phyloP scores from a whole-genome alignment of 2,797 vertebrate species.

The Eleutherodactylus coqui region DNA sequence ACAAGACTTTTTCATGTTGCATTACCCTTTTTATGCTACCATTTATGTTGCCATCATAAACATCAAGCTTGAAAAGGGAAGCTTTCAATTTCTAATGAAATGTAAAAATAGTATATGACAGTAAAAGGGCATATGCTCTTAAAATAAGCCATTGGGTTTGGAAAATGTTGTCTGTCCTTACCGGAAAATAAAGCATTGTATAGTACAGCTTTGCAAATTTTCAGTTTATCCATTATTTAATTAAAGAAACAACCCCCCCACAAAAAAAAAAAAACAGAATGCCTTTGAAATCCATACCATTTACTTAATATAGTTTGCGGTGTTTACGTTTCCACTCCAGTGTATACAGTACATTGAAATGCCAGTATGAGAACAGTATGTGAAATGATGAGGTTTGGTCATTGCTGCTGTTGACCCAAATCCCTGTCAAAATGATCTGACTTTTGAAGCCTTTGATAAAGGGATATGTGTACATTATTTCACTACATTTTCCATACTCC shows the following conservation, averaged over 20 bases:
- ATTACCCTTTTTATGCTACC: background rate
- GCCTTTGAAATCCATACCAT: slow-evolving; percentile 6
- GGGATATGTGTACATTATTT: slow-evolving; percentile 26
- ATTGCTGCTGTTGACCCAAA: slow-evolving; percentile 24
- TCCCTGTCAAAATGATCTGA: slow-evolving; percentile 15
- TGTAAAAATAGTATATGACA: background rate
- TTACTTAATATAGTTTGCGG: slow-evolving; percentile 5
- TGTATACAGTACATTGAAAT: slow-evolving; percentile 49
- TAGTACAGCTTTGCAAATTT: background rate
- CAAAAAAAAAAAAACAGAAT: background rate
- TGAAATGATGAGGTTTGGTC: slow-evolving; percentile 24
- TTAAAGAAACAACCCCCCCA: background rate
- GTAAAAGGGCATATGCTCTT: no score
- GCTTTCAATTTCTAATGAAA: background rate
- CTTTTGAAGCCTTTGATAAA: slow-evolving; percentile 42
- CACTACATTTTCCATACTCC: slow-evolving; percentile 43
- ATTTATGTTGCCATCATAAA: background rate
- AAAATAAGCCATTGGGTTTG: background rate
- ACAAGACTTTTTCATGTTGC: background rate
- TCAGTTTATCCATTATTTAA: background rate
- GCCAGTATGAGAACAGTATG: slow-evolving; percentile 38
- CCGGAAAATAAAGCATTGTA: background rate
- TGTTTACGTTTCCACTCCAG: slow-evolving; percentile 25
- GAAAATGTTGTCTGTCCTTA: background rate
- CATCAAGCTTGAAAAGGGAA: background rate